Base-by-base conservation (phyloP, 2,888 invertebrate genomes). In the Drosophila colorata region DNA sequence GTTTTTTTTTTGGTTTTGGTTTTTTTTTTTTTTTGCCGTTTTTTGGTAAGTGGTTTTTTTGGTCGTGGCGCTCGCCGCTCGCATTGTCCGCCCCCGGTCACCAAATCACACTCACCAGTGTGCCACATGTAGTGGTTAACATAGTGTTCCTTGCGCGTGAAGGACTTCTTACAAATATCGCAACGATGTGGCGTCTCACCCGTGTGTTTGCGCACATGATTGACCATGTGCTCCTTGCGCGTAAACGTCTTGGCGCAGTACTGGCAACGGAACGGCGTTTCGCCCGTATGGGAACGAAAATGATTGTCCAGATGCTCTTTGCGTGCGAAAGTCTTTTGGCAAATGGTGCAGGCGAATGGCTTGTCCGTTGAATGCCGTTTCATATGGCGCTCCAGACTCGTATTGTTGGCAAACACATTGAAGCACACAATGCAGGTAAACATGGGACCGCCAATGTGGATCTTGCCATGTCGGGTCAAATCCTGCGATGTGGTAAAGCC, bases 271-370 rank as follows among this genome's bases (percentile, higher is more conserved):
- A 96, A 96, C 9, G 96, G 97, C 90, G 96, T 97, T 91, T 97
- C 97, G 71, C 96, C 96, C 1, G 96, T 95, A 89, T 97, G 94
- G 71, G 96, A 94, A 90, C 97, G 94, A 87, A 97, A 96, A 92
- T 97, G 97, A 92, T 97, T 97, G 92, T 96, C 96, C 74, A 97
- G 93, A 91, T 97, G 97, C 90, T 97, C 97, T 91, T 97, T 97
- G 59, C 97, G 94, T 11, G 96, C 96, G 92, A 97, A 97, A 25
- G 96, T 95, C 92, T 97, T 97, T 78, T 96, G 96, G 92, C 97
- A 97, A 87, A 96, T 95, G 18, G 96, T 95, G 93, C 97, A 97
- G 69, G 95, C 96, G 90, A 96, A 97, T 4, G 96, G 97, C 91
- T 96, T 97, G 91, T 97, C 97, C 66, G 96, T 96, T 4, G 96